phyloP scores from a whole-genome alignment of 2,113 vertebrate species.

The Todiramphus chloris region DNA sequence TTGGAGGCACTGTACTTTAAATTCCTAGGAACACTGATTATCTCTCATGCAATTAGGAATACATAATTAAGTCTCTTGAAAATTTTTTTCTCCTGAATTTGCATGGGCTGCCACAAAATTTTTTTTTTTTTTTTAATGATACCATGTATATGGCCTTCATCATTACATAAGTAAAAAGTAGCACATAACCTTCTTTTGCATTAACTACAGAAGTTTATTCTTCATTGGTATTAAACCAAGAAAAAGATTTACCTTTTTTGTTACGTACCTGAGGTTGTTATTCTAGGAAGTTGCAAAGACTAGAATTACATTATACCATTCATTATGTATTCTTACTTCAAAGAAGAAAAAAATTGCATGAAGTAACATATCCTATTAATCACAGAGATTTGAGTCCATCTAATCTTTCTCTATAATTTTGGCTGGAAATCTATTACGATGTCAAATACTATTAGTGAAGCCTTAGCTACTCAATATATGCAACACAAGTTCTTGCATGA shows the following conservation, averaged over 20 bases:
- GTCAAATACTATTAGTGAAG: conserved; percentile 51
- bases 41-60: neutral
- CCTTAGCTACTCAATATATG: conserved; percentile 6
- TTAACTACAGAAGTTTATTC: neutral
- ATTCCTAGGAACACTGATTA: neutral
- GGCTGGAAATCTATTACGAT: conserved; percentile 56
- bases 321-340: conserved; percentile 27
- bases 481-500: conserved; percentile 70
- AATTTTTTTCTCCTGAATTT: neutral
- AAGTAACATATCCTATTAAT: conserved; percentile 65
- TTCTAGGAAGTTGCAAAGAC: neutral
- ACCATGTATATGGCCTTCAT: neutral
- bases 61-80: neutral
- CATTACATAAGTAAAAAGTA: neutral
- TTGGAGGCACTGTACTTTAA: neutral
- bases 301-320: neutral
- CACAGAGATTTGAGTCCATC: conserved; percentile 44
- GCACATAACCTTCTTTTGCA: neutral
- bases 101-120: neutral
- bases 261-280: neutral
- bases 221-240: neutral
- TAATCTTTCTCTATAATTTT: conserved; percentile 51
- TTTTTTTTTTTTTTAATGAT: neutral
- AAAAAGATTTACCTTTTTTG: neutral
- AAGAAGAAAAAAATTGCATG: neutral